These are phyloP conservation scores for Drosophila athabasca DNA, from an alignment of 1,140 invertebrate species.

Conservation along the genomic window DNA sequence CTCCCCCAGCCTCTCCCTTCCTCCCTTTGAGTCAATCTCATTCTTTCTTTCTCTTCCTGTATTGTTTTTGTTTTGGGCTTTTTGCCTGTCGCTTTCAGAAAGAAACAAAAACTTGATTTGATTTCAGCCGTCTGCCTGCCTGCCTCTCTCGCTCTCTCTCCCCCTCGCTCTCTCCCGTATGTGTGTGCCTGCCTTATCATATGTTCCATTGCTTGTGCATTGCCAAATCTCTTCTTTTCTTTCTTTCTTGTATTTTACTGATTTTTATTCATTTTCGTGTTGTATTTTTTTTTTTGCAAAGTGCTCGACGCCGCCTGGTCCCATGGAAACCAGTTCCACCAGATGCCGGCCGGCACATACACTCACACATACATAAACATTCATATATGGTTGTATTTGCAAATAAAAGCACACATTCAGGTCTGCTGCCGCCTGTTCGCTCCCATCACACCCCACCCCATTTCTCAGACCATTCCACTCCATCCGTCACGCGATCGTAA, in stretches of 20 bases:
- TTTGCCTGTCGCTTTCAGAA: constrained; percentile 20
- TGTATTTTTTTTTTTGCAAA: constrained; percentile 51
- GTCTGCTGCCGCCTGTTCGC: constrained; percentile 43
- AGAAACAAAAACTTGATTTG: constrained; percentile 58
- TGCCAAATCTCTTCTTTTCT: constrained; percentile 54
- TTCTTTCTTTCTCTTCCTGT: constrained; percentile 6
- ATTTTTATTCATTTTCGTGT: constrained; percentile 27
- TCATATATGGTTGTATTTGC: neutral
- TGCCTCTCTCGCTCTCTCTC: constrained; percentile 10
- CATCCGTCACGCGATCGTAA: constrained; percentile 16
- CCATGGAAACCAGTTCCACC: constrained; percentile 72
- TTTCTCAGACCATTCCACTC: constrained; percentile 3
- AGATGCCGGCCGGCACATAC: constrained; percentile 73
- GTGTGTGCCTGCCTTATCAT: constrained; percentile 66
- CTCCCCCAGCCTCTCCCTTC: neutral
- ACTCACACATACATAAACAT: constrained; percentile 13
- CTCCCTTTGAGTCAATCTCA: constrained; percentile 5
- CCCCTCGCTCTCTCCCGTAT: neutral
- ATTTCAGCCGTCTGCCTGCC: constrained; percentile 18
- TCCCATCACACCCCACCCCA: constrained; percentile 7
- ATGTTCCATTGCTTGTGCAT: constrained; percentile 54
- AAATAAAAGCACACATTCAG: constrained; percentile 49
- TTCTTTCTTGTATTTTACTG: constrained; percentile 17
- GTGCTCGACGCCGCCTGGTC: constrained; percentile 34
- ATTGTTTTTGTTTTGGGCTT: constrained; percentile 12